Base-by-base conservation (phyloP, 2,113 vertebrate genomes). In the Ovis canadensis region DNA sequence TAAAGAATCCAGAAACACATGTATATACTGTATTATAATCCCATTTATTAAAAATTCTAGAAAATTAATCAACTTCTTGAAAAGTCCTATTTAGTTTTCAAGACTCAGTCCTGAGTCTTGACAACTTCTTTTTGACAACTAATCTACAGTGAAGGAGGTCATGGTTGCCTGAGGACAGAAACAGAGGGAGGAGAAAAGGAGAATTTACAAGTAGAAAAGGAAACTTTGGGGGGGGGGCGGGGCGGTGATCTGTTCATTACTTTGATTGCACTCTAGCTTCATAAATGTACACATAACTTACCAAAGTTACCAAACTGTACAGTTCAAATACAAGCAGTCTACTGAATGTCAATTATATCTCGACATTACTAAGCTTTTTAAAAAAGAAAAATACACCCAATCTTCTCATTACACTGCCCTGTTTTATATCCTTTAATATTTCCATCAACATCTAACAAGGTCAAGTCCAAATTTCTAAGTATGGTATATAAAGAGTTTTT, bases 11-110 rank as follows among this genome's bases (percentile, higher is more conserved):
- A 91, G 29, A 62, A 90, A 91, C 64, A 85, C 11, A 62, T 85
- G n/a, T 23, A 77, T 12, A 54, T 59, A 94, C 21, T 54, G 33
- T 21, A 81, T 23, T 55, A 81, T 31, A 78, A 74, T 50, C 33
- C 40, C 16, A 83, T 59, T 77, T 77, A 95, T 27, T 85, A 77
- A 95, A 77, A 62, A 77, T 77, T 84, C 54, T 91, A 87, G 82
- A 95, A 95, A 87, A 87, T 57, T 71, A 57, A 94, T 89, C 85
- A 88, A 82, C 16, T 82, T 67, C 78, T 94, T 83, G 17, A 82
- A 90, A 82, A 12, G 45, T 82, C 85, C 74, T 67, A 48, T 89
- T 64, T 88, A 45, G 48, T 48, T 88, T 81, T 81, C 10, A 64
- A 88, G 57, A 45, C 71, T 80, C 86, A 94, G 57, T 67, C 29